phyloP scores from a whole-genome alignment of 2,797 vertebrate species.

The Phataginus tetradactyla region DNA sequence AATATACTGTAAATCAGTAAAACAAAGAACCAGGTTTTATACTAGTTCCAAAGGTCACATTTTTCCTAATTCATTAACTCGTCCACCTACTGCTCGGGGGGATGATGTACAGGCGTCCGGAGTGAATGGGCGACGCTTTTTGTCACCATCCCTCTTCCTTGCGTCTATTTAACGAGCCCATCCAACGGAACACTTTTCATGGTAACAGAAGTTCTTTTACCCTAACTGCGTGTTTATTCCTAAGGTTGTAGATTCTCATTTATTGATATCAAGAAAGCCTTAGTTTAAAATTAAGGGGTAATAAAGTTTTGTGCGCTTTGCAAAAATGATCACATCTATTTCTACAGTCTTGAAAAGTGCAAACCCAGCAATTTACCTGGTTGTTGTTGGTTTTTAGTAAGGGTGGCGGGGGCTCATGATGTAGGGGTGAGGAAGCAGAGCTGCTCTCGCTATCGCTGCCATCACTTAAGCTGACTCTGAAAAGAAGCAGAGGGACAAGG shows the following conservation, averaged over 20 bases:
- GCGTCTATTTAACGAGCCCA: background rate
- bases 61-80: background rate
- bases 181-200: background rate
- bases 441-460: conserved; percentile 96
- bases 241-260: background rate
- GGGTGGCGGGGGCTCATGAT: conserved; percentile 89
- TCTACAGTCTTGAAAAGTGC: background rate
- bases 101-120: background rate
- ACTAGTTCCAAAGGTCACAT: background rate
- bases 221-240: background rate
- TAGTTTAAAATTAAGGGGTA: background rate
- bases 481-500: conserved; percentile 49
- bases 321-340: background rate
- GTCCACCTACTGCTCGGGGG: background rate
- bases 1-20: background rate
- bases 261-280: background rate
- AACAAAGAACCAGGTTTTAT: background rate
- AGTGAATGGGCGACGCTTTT: background rate
- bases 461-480: conserved; percentile 95
- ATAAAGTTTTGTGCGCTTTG: background rate
- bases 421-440: conserved; percentile 90
- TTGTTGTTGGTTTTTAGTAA: conserved; percentile 93
- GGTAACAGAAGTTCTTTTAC: background rate
- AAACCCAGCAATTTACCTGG: conserved; percentile 89
- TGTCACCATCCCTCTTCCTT: background rate